Conservation (phyloP, 2,797 vertebrate species). For the Girardinus metallicus region DNA sequence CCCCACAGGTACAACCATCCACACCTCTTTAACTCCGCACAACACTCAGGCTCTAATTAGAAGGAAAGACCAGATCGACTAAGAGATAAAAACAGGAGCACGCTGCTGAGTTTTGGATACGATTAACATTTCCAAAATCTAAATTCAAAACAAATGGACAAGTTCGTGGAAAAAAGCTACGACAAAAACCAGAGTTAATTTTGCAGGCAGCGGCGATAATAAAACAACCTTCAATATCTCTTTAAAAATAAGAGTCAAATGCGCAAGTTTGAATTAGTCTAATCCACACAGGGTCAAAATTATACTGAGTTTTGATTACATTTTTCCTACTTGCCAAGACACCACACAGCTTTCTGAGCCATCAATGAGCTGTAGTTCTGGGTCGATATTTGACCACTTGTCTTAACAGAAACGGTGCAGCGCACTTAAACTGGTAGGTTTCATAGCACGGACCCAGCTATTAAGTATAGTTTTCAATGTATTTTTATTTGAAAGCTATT, state of each 20-base stretch:
- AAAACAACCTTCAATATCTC: neutral
- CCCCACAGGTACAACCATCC: conserved; percentile 1
- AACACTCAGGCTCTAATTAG: neutral
- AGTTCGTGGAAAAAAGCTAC: neutral
- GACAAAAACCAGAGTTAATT: neutral
- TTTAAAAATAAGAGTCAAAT: neutral
- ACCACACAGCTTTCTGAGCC: neutral
- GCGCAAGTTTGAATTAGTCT: too few relatives aligned
- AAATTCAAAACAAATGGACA: neutral
- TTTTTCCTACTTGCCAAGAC: neutral
- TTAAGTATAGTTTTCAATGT: neutral
- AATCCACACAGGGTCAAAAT: too few relatives aligned
- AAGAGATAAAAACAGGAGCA: neutral
- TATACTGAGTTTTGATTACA: neutral
- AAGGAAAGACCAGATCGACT: neutral
- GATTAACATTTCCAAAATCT: neutral
- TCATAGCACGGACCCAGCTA: neutral
- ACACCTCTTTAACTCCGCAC: conserved; percentile 6
- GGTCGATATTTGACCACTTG: neutral
- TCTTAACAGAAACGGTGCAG: neutral
- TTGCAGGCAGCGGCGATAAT: neutral
- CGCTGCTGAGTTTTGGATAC: neutral
- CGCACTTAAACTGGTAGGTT: neutral
- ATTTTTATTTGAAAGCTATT: neutral
- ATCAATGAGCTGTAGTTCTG: neutral